Percentiles rank a stretch among this genome's conserved stretches.
Conservation (phyloP, 2,113 vertebrate species). For the Apeltes quadracus region DNA sequence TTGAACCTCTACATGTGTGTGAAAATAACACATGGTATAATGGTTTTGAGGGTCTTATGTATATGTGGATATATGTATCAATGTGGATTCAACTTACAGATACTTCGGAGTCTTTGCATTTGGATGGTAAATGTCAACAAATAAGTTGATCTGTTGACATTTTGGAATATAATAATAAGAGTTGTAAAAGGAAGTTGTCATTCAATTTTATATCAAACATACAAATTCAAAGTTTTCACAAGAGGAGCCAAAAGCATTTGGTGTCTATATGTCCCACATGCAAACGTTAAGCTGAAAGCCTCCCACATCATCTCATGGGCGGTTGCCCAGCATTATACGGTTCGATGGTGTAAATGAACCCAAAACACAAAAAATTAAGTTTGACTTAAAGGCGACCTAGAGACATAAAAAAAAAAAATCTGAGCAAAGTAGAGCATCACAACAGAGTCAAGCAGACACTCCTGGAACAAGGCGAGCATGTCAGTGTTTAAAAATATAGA, state of each 20-base stretch:
- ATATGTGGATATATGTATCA: too few species aligned
- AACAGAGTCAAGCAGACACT: not conserved
- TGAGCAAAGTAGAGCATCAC: conserved; percentile 3
- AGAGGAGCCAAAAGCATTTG: not conserved
- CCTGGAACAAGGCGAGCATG: not conserved
- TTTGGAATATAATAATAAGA: not conserved
- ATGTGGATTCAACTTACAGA: not conserved
- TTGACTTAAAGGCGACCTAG: conserved; percentile 24
- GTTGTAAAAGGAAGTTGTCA: not conserved
- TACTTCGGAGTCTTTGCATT: not conserved
- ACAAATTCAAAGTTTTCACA: not conserved
- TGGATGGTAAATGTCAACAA: not conserved
- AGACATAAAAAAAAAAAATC: conserved; percentile 38
- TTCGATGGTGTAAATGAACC: conserved; percentile 21
- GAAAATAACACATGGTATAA: conserved; percentile 38
- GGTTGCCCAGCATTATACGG: too few species aligned
- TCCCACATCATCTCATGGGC: not conserved
- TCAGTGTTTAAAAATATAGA: not conserved
- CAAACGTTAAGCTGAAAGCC: not conserved
- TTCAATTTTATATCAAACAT: not conserved
- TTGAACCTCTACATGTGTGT: conserved; percentile 41
- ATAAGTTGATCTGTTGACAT: not conserved
- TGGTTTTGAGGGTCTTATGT: too few species aligned
- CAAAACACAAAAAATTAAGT: conserved; percentile 25
- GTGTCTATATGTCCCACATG: not conserved